phyloP scores from a whole-genome alignment of 2,888 invertebrate species.

The Tortrix viridana region DNA sequence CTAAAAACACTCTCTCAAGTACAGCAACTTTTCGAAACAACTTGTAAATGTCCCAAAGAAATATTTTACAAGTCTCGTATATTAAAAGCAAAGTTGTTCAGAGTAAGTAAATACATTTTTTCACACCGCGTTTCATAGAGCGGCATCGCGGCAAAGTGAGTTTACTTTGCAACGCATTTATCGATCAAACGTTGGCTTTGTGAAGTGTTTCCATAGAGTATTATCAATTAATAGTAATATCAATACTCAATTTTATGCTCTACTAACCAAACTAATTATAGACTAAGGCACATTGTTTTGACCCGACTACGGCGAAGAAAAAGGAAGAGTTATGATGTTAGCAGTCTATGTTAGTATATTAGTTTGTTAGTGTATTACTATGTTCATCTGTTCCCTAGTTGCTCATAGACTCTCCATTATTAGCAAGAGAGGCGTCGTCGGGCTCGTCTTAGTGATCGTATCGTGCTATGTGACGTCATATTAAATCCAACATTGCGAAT shows the following conservation, averaged over 20 bases:
- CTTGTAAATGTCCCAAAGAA: conserved; percentile 17
- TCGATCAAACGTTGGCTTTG: conserved; percentile 21
- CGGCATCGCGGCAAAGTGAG: background rate
- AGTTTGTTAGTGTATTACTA: too few relatives aligned
- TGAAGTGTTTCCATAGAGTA: conserved; percentile 9
- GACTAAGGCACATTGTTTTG: too few relatives aligned
- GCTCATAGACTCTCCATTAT: too few relatives aligned
- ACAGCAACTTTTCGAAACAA: conserved; percentile 17
- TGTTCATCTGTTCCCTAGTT: too few relatives aligned
- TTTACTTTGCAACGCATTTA: conserved; percentile 9
- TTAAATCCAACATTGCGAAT: too few relatives aligned
- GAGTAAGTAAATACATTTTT: conserved; percentile 19
- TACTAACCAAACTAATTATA: too few relatives aligned
- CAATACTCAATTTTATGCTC: background rate
- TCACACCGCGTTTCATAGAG: conserved; percentile 7
- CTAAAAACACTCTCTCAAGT: conserved; percentile 13
- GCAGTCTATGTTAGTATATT: too few relatives aligned
- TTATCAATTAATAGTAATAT: background rate
- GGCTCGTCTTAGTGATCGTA: too few relatives aligned
- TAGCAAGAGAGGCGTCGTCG: too few relatives aligned
- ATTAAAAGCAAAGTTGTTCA: conserved; percentile 23
- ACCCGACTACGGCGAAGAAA: too few relatives aligned
- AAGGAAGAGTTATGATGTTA: too few relatives aligned
- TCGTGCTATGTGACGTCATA: too few relatives aligned
- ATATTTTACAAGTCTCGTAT: conserved; percentile 24